Evolutionary conservation across 2,113 vertebrate genomes (phyloP).

Genomic region (Bothrops jararaca): DNA sequence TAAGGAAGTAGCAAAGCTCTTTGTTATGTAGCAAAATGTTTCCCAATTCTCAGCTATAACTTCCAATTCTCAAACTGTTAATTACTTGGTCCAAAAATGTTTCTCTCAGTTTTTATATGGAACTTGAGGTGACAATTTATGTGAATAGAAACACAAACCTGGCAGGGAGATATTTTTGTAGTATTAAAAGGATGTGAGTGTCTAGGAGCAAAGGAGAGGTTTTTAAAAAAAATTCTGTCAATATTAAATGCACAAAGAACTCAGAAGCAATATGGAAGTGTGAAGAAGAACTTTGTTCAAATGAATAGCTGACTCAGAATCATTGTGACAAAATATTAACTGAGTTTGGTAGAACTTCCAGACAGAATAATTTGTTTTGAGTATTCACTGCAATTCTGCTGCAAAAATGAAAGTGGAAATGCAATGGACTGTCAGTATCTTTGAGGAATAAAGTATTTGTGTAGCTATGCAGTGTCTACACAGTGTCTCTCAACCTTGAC

Average conservation of each 20-base stretch:
- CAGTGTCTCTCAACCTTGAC: not conserved
- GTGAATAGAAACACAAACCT: constrained; percentile 17
- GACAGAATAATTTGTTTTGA: not conserved
- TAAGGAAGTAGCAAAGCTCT: not conserved
- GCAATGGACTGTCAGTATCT: not conserved
- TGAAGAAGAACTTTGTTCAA: not conserved
- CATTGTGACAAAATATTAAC: not conserved
- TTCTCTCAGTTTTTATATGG: constrained; percentile 19
- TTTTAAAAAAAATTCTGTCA: not conserved
- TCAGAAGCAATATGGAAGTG: not conserved
- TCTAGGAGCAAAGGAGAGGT: not conserved
- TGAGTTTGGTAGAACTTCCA: not conserved
- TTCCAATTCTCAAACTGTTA: constrained; percentile 36
- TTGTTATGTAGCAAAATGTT: constrained; percentile 8
- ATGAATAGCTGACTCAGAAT: not conserved
- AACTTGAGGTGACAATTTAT: constrained; percentile 21
- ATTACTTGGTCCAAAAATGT: constrained; percentile 23
- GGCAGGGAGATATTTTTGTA: not conserved
- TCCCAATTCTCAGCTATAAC: constrained; percentile 13
- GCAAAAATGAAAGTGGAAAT: not conserved
- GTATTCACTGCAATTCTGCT: not conserved
- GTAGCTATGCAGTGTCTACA: not conserved
- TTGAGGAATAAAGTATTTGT: not conserved
- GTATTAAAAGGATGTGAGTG: not conserved
- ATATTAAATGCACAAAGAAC: not conserved